Evolutionary conservation across 2,113 vertebrate genomes (phyloP), one percentile per base, ranked within the genome.

Genomic region (Neogale vison): DNA sequence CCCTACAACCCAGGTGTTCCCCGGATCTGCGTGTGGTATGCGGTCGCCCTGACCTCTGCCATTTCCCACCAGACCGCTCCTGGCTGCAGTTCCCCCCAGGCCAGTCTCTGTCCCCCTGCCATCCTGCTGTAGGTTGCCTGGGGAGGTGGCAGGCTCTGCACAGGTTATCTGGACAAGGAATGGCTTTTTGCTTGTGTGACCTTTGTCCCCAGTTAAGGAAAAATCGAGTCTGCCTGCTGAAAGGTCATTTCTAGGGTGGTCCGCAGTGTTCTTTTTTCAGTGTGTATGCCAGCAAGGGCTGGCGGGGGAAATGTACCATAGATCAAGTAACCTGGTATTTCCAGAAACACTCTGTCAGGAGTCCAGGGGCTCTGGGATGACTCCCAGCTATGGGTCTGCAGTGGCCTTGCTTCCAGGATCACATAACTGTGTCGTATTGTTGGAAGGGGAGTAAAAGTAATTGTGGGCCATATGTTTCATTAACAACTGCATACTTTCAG

Each of bases 1-100:
- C 11, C 0, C 11, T 24, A 1, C 0, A 13, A 72, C n/a, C 61
- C 47, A 5, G 36, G 39, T 4, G 34, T 29, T 67, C 13, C 42
- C 67, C 0, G 10, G 71, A 0, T 8, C 59, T 45, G 89, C 74
- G 80, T 74, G 93, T 85, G 71, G 82, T 76, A n/a, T 72, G 85
- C 57, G 85, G 67, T 79, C 81, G 24, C 45, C 20, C 52, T 14
- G 65, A 23, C 67, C 63, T 80, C 21, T 29, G 69, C 80, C 4
- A 6, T 88, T 90, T 72, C 81, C 80, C 29, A 67, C n/a, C 13
- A 24, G 55, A n/a, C 80, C 14, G 36, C 29, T 52, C 42, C 76
- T 42, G 1, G 11, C 89, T 31, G 69, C 71, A 34, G 90, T 3
- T 65, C 24, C 61, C 31, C 69, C 20, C 3, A 5, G 2, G 61